phyloP scores from a whole-genome alignment of 2,113 vertebrate species.

The Aphyosemion australe region DNA sequence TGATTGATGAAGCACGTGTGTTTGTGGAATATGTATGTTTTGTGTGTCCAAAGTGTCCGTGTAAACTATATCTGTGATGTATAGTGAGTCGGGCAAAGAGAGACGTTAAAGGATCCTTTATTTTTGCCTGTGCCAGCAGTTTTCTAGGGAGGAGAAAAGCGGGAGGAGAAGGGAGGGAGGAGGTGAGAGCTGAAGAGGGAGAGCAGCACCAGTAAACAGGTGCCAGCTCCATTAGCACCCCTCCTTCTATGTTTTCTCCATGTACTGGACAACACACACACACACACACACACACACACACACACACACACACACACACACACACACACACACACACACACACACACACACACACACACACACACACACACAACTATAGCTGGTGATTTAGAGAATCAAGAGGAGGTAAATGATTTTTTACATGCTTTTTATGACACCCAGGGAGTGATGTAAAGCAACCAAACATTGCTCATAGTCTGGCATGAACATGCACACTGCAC shows the following conservation, averaged over 20 bases:
- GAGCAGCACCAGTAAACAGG: slow-evolving; percentile 69
- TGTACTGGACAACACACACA: slow-evolving; percentile 6
- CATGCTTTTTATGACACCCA: background rate
- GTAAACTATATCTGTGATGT: slow-evolving; percentile 60
- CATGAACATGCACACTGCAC: slow-evolving; percentile 67
- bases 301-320: too few species aligned
- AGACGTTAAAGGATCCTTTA: slow-evolving; percentile 74
- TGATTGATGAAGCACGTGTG: slow-evolving; percentile 3
- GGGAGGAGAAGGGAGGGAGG: slow-evolving; percentile 17
- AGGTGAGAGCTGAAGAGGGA: slow-evolving; percentile 19
- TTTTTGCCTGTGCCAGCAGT: slow-evolving; percentile 80
- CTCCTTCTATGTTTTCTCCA: slow-evolving; percentile 26
- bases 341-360: too few species aligned
- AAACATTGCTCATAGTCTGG: slow-evolving; percentile 33
- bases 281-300: too few species aligned
- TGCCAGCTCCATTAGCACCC: slow-evolving; percentile 59
- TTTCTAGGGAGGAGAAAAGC: slow-evolving; percentile 56
- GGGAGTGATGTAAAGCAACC: slow-evolving; percentile 13
- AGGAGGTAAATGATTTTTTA: slow-evolving; percentile 9
- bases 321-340: too few species aligned
- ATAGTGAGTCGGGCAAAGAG: slow-evolving; percentile 63
- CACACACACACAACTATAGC: slow-evolving; percentile 1
- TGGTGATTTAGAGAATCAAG: background rate
- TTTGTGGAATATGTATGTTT: slow-evolving; percentile 9
- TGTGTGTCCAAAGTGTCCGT: slow-evolving; percentile 43